Percentiles rank a stretch among this genome's conserved stretches.
Conservation (phyloP, 2,797 vertebrate species). For the Atherinosoma microstoma region DNA sequence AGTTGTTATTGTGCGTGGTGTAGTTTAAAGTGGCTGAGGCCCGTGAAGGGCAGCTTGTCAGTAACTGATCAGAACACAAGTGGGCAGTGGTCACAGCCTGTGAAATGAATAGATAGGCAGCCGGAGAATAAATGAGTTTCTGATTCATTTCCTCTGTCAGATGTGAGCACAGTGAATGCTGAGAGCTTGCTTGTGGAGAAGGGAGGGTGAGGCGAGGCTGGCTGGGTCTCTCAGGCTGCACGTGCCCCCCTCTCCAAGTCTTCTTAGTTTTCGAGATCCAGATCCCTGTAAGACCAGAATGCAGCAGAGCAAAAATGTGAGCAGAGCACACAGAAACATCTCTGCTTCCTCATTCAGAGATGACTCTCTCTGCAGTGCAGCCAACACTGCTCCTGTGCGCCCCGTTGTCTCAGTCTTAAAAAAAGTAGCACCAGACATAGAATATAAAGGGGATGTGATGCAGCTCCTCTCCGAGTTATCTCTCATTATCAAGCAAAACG, state of each 20-base stretch:
- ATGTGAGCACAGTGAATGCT: constrained; percentile 68
- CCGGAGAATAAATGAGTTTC: constrained; percentile 73
- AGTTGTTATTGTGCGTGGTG: constrained; percentile 34
- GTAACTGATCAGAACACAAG: constrained; percentile 68
- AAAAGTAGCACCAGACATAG: constrained; percentile 36
- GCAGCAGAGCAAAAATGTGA: constrained; percentile 50
- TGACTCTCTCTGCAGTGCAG: constrained; percentile 52
- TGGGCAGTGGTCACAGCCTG: constrained; percentile 71
- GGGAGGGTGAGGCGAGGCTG: constrained; percentile 38
- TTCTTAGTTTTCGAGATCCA: constrained; percentile 48
- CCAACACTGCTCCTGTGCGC: constrained; percentile 47
- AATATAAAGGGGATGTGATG: constrained; percentile 49
- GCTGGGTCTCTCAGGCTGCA: constrained; percentile 56
- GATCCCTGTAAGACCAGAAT: constrained; percentile 70
- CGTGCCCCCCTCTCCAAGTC: constrained; percentile 52
- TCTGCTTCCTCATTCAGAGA: constrained; percentile 44
- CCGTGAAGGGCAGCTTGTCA: constrained; percentile 62
- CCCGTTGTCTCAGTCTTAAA: constrained; percentile 44
- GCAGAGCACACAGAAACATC: constrained; percentile 35
- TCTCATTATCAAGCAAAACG: constrained; percentile 57
- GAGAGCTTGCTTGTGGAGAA: constrained; percentile 54
- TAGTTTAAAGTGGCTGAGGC: constrained; percentile 57
- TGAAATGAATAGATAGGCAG: constrained; percentile 70
- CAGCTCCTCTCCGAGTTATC: constrained; percentile 58
- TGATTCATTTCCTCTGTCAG: constrained; percentile 78